Evolutionary conservation across 23 tunicate genomes (phyloP), one percentile per base, ranked within the genome.

Genomic region (Ciona savignyi): DNA sequence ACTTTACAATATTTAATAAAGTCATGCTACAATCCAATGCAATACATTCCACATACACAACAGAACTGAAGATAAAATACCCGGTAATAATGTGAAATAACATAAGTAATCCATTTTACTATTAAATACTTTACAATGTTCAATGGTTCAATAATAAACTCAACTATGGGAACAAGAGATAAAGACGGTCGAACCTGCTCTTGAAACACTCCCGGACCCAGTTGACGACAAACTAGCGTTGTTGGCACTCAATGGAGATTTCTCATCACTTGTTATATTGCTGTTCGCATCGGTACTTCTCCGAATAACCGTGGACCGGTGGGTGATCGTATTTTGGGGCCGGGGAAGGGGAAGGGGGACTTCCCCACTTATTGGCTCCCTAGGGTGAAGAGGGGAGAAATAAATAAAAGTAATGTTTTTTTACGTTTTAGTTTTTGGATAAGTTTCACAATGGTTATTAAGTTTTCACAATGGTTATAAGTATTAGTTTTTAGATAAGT

Each of bases 311-410:
- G 66, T 29, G 2, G 87, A 82, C 21, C 80, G 80, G 27, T 30
- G 26, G 29, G 87, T 74, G 26, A 82, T 82, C 23, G 87, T 82
- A 30, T 51, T 51, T 33, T 23, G 49, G 65, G 87, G 87, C 11
- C 87, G 87, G 32, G 87, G 87, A 23, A 75, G 35, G 27, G 87
- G 87, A 4, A 33, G 28, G 34, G 87, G 87, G 23, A 35, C 87
- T 25, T 75, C 83, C 2, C 34, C 79, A 51, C 67, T 80, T 42
- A 27, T 21, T 30, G 85, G 73, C 33, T 30, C 26, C 28, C 84
- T 79, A 74, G 29, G 56, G 56, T 42, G 15, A 42, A 42, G 56
- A 49, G 19, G 20, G 20, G 20, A 49, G 15, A 11, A 49, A 15
- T 11, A 49, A 49, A 49, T 11, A 49, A 49, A 49, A 49, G 20